These are phyloP conservation scores for Notodonta ziczac DNA, from an alignment of 2,888 invertebrate species.

Conservation along the genomic window DNA sequence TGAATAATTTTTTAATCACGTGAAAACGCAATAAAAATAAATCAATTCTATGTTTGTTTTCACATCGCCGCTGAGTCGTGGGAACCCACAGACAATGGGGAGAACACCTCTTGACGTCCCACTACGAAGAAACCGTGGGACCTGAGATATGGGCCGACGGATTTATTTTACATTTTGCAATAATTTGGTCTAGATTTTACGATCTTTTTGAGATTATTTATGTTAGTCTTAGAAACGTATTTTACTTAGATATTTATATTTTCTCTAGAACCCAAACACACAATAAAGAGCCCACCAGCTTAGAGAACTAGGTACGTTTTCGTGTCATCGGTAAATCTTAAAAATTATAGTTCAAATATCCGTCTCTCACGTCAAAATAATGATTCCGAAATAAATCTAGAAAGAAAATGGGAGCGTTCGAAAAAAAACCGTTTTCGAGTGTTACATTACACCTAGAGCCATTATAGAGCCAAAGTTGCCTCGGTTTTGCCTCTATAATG, in stretches of 20 bases:
- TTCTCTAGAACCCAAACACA: no score
- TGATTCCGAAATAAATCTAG: no score
- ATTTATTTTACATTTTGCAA: constrained; percentile 17
- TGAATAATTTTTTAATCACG: constrained; percentile 11
- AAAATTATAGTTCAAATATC: no score
- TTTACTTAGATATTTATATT: not conserved
- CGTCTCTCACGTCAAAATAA: no score
- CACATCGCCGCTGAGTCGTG: constrained; percentile 24
- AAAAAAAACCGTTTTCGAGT: no score
- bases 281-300: no score
- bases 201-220: not conserved
- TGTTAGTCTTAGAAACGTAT: not conserved
- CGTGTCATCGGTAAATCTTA: no score
- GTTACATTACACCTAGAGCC: no score
- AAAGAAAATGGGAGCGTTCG: no score
- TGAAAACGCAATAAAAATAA: constrained; percentile 22
- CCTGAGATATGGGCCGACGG: constrained; percentile 16
- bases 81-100: constrained; percentile 35
- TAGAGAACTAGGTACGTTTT: no score
- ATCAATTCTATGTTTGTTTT: constrained; percentile 29
- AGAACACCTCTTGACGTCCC: constrained; percentile 20
- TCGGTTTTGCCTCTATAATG: no score
- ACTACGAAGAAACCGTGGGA: constrained; percentile 39
- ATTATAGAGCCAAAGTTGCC: no score
- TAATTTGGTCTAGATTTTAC: constrained; percentile 4